A percentile compares a stretch with the other conserved stretches of the same genome.
phyloP scores from a whole-genome alignment of 1,140 invertebrate genomes.

The Leptopilina boulardi region DNA sequence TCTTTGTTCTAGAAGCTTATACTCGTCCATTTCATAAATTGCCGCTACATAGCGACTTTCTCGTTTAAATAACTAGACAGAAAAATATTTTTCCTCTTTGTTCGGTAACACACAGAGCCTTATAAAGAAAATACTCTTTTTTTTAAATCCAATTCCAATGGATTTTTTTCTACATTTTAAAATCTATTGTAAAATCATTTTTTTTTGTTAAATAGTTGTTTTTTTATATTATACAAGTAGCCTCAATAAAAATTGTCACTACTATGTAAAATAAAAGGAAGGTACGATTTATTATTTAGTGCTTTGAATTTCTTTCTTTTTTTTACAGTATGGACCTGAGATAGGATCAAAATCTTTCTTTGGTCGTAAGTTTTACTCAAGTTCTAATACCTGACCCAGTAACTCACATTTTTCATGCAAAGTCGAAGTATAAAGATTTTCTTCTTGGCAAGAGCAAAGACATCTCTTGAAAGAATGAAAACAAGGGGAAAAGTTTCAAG shows the following conservation, averaged over 20 bases:
- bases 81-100: background rate
- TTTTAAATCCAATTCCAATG: background rate
- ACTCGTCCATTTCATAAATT: constrained; percentile 32
- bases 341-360: background rate
- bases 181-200: too few species aligned
- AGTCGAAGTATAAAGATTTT: background rate
- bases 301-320: background rate
- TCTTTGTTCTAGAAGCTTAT: constrained; percentile 31
- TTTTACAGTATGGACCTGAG: background rate
- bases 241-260: too few species aligned
- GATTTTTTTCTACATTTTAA: too few species aligned
- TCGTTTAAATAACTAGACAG: constrained; percentile 6
- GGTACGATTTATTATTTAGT: background rate
- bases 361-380: background rate
- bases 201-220: too few species aligned
- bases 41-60: background rate
- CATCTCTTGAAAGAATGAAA: constrained; percentile 6
- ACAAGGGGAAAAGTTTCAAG: constrained; percentile 10
- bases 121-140: too few species aligned
- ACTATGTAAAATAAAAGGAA: too few species aligned
- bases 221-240: too few species aligned
- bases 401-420: constrained; percentile 30
- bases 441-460: background rate
- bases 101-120: background rate
- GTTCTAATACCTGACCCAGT: background rate